Evolutionary conservation across 2,113 vertebrate species (phyloP).

Genomic region (Brachyhypopomus gauderio): DNA sequence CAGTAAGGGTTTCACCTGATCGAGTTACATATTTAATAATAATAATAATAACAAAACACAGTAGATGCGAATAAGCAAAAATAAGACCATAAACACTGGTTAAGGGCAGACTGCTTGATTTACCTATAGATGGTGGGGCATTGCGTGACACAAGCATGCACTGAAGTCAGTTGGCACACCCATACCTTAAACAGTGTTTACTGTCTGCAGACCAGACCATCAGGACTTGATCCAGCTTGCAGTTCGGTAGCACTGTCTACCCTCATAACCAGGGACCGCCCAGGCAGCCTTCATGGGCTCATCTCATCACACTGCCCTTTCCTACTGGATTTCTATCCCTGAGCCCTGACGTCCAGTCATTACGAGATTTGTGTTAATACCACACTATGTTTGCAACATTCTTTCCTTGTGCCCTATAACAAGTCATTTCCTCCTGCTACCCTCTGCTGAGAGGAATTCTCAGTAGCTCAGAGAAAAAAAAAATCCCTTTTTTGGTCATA

Average conservation of each 20-base stretch:
- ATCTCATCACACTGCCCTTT: background rate
- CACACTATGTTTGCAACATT: constrained; percentile 45
- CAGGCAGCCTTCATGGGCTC: background rate
- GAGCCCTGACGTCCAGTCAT: constrained; percentile 25
- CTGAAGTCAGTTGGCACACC: constrained; percentile 17
- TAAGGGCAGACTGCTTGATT: background rate
- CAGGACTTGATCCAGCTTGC: background rate
- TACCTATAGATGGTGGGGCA: background rate
- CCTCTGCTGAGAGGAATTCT: constrained; percentile 25
- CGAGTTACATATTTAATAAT: background rate
- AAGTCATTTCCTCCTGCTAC: constrained; percentile 29
- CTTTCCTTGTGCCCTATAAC: constrained; percentile 33
- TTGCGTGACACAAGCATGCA: background rate
- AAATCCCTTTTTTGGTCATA: constrained; percentile 58
- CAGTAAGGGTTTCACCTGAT: background rate
- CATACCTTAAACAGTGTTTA: constrained; percentile 19
- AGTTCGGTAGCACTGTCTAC: background rate
- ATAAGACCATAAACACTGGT: background rate
- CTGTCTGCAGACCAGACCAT: background rate
- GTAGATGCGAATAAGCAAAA: background rate
- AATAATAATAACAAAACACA: background rate
- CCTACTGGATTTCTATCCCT: constrained; percentile 12
- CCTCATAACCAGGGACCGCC: background rate
- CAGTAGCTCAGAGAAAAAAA: constrained; percentile 31
- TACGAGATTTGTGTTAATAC: constrained; percentile 45